Base-by-base conservation (phyloP, 2,113 vertebrate genomes). In the Phalacrocorax carbo region DNA sequence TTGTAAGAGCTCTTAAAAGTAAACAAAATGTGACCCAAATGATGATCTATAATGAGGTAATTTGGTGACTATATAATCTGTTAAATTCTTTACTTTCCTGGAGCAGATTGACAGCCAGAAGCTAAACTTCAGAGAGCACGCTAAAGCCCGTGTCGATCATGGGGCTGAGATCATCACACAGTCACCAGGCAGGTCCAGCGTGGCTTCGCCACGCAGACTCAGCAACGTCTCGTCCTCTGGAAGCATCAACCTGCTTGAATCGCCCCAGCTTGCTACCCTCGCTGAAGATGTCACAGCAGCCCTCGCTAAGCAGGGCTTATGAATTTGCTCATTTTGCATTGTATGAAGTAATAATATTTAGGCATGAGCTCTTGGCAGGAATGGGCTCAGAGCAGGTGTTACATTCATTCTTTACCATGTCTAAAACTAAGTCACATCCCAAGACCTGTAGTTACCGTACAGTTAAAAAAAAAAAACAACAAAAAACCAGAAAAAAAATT, bases 261-360 rank as follows among this genome's bases (percentile, higher is more conserved):
- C 99, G 0, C 99, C 99, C 57, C 99, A 99, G 98, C 98, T 99
- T 73, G 99, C 99, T 23, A 99, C 99, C 65, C 98, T 99, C 27
- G 99, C 99, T 8, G 99, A 99, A 97, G 99, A 99, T 57, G 99
- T 99, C 97, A 99, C 99, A 2, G 99, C 99, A 20, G 99, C 99
- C 88, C 99, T 99, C 22, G 99, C 99, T 91, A 99, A 99, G 97
- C 99, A 99, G 99, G 99, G 99, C 98, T 99, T 99, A 98, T 99
- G 99, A 99, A 99, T 98, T 72, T 82, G 94, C 97, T 98, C 97
- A 42, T 96, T 97, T 96, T 21, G 94, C 95, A 1, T 93, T 70
- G 88, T 97, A 97, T 96, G 96, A 97, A 97, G 95, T 98, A 95
- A 97, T 97, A 96, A 93, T 97, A 97, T 98, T 98, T 98, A 98